A percentile compares a stretch with the other conserved stretches of the same genome.
Evolutionary conservation across 92 coral and sea anemone genomes (phyloP).

Genomic region (Blastomussa wellsi): DNA sequence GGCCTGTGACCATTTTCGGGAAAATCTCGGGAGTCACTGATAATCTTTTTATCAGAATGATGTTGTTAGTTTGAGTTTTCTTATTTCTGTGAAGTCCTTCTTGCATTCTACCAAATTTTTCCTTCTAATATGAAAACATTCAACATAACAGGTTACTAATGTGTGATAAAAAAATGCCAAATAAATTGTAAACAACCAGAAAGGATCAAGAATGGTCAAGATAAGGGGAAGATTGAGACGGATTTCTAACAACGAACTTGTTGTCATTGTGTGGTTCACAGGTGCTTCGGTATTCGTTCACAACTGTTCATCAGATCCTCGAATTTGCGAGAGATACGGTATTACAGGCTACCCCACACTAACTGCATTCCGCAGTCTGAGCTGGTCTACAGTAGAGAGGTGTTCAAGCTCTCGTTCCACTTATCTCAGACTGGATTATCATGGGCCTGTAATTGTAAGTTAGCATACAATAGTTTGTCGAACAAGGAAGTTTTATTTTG

Average conservation of each 20-base stretch:
- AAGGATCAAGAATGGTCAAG: background rate
- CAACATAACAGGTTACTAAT: background rate
- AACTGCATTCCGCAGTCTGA: conserved; percentile 90
- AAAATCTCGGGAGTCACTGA: too few relatives aligned
- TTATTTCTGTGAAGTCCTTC: background rate
- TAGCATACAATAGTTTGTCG: background rate
- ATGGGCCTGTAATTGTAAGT: conserved; percentile 85
- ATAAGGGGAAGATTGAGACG: background rate
- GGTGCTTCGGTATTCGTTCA: conserved; percentile 86
- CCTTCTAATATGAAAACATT: background rate
- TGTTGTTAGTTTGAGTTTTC: background rate
- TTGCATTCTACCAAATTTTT: background rate
- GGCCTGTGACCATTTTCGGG: too few relatives aligned
- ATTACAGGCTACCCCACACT: conserved; percentile 92
- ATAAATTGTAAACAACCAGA: background rate
- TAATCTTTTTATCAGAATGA: too few relatives aligned
- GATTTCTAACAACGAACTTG: background rate
- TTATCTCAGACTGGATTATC: conserved; percentile 83
- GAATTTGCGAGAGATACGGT: conserved; percentile 70
- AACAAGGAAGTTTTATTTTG: too few relatives aligned
- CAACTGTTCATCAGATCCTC: conserved; percentile 88
- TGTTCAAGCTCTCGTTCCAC: conserved; percentile 69
- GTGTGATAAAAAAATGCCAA: background rate
- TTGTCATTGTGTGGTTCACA: conserved; percentile 2
- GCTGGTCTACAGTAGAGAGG: conserved; percentile 79